Base-by-base conservation (phyloP, 2,888 invertebrate genomes). In the Timandra comae region DNA sequence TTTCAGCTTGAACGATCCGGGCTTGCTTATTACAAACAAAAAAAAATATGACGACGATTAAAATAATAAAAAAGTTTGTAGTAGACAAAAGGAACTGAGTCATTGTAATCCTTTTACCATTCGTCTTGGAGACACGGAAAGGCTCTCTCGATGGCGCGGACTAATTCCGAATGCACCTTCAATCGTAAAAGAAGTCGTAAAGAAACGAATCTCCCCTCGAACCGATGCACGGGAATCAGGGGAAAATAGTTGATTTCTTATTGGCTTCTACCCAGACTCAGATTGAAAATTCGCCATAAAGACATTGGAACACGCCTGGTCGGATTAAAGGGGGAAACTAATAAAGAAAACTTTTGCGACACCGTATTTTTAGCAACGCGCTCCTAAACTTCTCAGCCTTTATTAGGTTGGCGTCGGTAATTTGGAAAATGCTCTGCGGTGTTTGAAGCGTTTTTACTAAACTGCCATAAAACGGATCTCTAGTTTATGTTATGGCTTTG, bases 111-210 rank as follows among this genome's bases (percentile, higher is more conserved):
- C 78, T 80, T 82, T 84, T 76, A 72, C 68, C 72, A 75, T 77
- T 77, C 78, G 69, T 76, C 73, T 75, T 64, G 67, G 50, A 78
- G 78, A 84, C 82, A 84, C 70, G 81, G 64, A 82, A 85, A 84
- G 65, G 81, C 82, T 82, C 68, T 82, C 64, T 64, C 71, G 72
- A 60, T 61, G 67, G 67, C 69, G 63, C 64, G 65, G 67, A 72
- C 81, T 84, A 82, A 85, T 85, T 84, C 70, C 70, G 74, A 82
- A 85, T 85, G 85, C 84, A 85, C 81, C 82, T 82, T 73, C 77
- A 82, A 80, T 84, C 82, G 84, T 85, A 85, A 85, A 85, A 84
- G 77, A 69, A 80, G 81, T 81, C 85, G 82, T 85, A 85, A 85
- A 85, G 82, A 77, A 81, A 58, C 75, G 73, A 69, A 66, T 59